These are phyloP conservation scores for Lasius fuliginosus DNA, from an alignment of 2,888 invertebrate species.

Conservation along the genomic window DNA sequence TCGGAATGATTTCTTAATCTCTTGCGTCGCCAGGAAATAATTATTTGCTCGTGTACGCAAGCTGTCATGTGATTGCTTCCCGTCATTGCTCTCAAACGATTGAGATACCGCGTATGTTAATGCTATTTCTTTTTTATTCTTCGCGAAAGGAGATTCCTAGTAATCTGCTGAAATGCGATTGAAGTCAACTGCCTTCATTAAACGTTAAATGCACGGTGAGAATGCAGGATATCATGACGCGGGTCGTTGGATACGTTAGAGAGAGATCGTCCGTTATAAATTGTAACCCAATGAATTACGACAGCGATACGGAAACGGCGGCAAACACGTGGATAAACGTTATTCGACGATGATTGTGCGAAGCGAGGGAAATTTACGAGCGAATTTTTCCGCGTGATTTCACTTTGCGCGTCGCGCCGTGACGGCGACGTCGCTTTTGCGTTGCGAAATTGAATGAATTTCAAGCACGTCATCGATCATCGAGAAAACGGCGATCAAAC, in stretches of 20 bases:
- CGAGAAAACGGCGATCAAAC: conserved; percentile 6
- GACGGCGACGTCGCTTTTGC: not conserved
- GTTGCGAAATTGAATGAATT: conserved; percentile 34
- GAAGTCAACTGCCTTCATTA: conserved; percentile 8
- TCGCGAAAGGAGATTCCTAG: not conserved
- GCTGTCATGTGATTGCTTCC: conserved; percentile 33
- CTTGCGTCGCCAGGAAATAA: conserved; percentile 44
- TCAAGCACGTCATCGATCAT: not conserved
- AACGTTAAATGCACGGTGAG: not conserved
- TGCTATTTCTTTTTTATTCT: not conserved
- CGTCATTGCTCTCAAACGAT: conserved; percentile 29
- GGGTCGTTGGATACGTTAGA: not conserved
- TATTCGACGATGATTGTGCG: conserved; percentile 16
- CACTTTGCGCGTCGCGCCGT: conserved; percentile 11
- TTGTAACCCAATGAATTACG: conserved; percentile 24
- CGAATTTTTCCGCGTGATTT: conserved; percentile 42
- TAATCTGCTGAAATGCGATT: not conserved
- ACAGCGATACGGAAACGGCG: not conserved
- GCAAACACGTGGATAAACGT: conserved; percentile 7
- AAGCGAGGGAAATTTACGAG: conserved; percentile 45
- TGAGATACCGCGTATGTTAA: not conserved
- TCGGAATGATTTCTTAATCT: conserved; percentile 47
- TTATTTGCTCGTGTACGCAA: conserved; percentile 7
- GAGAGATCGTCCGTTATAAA: conserved; percentile 5
- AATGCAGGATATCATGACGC: not conserved